Conservation (phyloP, 1,140 invertebrate species). For the Ylistrum balloti region DNA sequence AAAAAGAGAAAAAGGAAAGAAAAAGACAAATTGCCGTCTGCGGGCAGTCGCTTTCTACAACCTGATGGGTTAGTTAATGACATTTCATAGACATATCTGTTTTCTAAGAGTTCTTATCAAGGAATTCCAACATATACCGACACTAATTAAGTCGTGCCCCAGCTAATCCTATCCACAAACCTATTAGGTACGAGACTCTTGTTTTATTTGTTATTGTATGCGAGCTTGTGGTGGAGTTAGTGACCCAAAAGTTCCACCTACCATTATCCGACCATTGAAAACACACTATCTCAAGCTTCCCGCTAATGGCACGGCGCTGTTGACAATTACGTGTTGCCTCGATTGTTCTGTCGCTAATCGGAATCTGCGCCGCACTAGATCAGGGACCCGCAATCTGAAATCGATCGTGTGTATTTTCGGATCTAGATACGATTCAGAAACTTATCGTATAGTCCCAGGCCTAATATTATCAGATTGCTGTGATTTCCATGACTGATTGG, state of each 20-base stretch:
- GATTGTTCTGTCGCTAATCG: conserved; percentile 9
- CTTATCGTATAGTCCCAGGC: neutral
- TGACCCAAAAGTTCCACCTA: neutral
- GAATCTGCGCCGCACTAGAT: conserved; percentile 8
- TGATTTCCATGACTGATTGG: neutral
- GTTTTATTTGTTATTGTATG: conserved; percentile 29
- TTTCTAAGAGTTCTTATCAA: neutral
- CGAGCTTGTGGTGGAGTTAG: neutral
- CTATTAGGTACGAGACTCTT: neutral
- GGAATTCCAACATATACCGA: neutral
- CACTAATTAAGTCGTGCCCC: neutral
- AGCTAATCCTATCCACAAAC: neutral
- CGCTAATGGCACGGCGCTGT: neutral
- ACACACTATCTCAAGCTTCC: neutral
- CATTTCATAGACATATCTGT: conserved; percentile 27
- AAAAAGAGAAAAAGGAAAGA: too few relatives aligned
- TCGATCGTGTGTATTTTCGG: conserved; percentile 32
- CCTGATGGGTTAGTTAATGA: neutral
- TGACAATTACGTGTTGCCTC: conserved; percentile 20
- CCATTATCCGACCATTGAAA: neutral
- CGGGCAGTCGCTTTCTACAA: neutral
- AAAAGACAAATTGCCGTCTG: too few relatives aligned
- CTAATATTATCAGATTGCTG: neutral
- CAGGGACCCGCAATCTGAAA: conserved; percentile 12
- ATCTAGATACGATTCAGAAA: neutral